A percentile compares a stretch with the other conserved stretches of the same genome.
Evolutionary conservation across 2,113 vertebrate genomes (phyloP).

Genomic region (Mionectes macconnelli): DNA sequence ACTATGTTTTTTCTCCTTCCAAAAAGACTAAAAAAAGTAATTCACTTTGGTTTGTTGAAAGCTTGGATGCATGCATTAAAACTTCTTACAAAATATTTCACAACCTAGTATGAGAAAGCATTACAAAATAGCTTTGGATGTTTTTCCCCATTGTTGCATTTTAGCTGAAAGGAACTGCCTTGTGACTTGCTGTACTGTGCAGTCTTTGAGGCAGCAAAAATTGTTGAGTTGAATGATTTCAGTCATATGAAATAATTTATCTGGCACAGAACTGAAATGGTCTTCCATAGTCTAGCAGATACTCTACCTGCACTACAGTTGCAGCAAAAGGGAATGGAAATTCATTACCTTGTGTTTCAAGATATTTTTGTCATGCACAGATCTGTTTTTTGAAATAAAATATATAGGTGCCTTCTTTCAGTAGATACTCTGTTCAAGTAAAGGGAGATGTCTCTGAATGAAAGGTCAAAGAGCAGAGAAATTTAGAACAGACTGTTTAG

Average conservation of each 20-base stretch:
- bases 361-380: not conserved
- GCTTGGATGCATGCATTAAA: not conserved
- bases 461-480: not conserved
- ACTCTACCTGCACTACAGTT: not conserved
- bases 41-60: not conserved
- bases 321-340: not conserved
- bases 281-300: not conserved
- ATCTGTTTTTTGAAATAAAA: not conserved
- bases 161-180: not conserved
- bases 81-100: not conserved
- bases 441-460: not conserved
- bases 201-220: not conserved
- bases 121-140: not conserved
- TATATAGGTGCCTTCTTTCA: not conserved
- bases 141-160: not conserved
- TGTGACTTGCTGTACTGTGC: not conserved
- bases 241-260: not conserved
- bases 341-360: not conserved
- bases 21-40: not conserved
- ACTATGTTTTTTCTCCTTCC: not conserved
- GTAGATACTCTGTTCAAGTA: not conserved
- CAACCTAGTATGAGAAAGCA: not conserved
- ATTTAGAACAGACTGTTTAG: not conserved
- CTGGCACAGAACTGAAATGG: not conserved
- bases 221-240: not conserved